A percentile compares a stretch with the other conserved stretches of the same genome.
phyloP scores from a whole-genome alignment of 2,797 vertebrate genomes.

The Lithobates pipiens region DNA sequence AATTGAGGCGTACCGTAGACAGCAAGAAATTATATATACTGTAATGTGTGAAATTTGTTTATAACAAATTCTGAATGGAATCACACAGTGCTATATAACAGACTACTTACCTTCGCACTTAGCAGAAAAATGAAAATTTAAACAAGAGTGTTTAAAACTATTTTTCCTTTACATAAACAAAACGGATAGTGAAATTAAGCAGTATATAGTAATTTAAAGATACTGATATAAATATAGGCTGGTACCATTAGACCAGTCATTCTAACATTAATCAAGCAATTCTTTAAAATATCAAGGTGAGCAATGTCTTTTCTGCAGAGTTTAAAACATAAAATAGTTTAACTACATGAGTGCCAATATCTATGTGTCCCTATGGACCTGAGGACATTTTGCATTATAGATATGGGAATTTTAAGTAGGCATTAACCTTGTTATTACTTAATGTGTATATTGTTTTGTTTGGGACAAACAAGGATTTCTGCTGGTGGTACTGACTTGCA shows the following conservation, averaged over 20 bases:
- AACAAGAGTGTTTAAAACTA: constrained; percentile 38
- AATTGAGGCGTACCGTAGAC: not conserved
- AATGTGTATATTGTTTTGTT: not conserved
- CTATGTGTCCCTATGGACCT: not conserved
- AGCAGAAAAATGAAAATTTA: constrained; percentile 22
- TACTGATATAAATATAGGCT: constrained; percentile 7
- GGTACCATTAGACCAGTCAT: not conserved
- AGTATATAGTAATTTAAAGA: constrained; percentile 26
- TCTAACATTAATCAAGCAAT: not conserved
- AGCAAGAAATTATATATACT: not conserved
- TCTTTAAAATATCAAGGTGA: constrained; percentile 18
- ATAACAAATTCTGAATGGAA: constrained; percentile 1
- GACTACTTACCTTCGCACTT: constrained; percentile 46
- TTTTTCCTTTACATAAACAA: constrained; percentile 30
- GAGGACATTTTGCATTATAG: not conserved
- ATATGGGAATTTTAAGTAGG: not conserved
- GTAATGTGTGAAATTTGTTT: constrained; percentile 18
- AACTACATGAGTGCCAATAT: not conserved
- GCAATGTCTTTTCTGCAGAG: not conserved
- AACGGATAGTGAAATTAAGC: constrained; percentile 22
- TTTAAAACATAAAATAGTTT: not conserved
- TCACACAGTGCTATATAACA: constrained; percentile 4
- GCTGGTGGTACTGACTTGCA: not conserved
- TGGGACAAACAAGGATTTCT: not conserved
- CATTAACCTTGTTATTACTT: not conserved